Evolutionary conservation across 1,140 invertebrate species (phyloP), one percentile per base, ranked within the genome.

Genomic region (Leptopilina boulardi): DNA sequence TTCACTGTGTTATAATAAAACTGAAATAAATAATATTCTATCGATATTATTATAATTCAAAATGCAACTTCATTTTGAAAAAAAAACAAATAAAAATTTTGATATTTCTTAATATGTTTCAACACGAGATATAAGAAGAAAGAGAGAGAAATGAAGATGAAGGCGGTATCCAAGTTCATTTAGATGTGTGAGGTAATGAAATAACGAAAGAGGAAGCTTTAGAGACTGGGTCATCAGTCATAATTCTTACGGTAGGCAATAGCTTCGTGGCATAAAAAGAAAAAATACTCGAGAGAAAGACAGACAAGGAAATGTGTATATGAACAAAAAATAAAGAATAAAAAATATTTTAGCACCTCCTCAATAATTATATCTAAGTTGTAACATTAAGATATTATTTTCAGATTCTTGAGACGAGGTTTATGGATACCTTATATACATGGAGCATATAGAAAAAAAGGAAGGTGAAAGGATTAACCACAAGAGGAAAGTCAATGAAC

Each of bases 141-240:
- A 30, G 15, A 0, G 6, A n/a, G 23, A 30, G 26, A 30, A 66
- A 30, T 66, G 23, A 66, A 66, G 56, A 66, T 34, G 59, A 15
- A 23, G 59, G 26, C 34, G 10, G n/a, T 66, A 26, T 15, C 23
- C 15, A 30, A 66, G 15, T 30, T n/a, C 23, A 30, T 23, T n/a
- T 66, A 6, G 26, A 66, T 66, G 59, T 30, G 59, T 66, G 59
- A 66, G 59, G 59, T 66, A 66, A 66, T 66, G 59, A 66, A 66
- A 66, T 66, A 30, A 66, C 59, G 59, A 66, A 66, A 66, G 59
- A 66, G 59, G 59, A 66, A 66, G 26, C 59, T 26, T 66, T 13
- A 26, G 59, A 34, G 59, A 66, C 59, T 66, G 59, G 59, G 59
- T 66, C 59, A 66, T 66, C 59, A 66, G 26, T 66, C 26, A 30